Conservation (phyloP, 2,888 invertebrate genomes). For the Leptinotarsa juncta region DNA sequence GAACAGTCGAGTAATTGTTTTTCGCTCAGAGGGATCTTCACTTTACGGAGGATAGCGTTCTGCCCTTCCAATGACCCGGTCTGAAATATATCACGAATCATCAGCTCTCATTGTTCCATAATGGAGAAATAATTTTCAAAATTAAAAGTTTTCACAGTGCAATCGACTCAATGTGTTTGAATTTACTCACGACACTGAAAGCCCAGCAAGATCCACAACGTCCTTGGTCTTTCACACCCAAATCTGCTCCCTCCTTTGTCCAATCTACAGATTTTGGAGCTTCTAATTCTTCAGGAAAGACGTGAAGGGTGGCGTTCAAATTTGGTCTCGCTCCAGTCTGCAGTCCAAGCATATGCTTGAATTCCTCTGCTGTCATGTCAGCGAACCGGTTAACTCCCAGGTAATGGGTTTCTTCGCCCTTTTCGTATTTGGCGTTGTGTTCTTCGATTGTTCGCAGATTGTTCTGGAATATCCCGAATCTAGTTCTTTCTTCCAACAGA, state of each 20-base stretch:
- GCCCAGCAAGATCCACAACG: not conserved
- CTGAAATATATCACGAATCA: slow-evolving; percentile 55
- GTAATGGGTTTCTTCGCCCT: not conserved
- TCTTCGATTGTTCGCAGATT: too few relatives aligned
- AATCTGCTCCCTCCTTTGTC: not conserved
- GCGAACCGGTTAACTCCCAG: not conserved
- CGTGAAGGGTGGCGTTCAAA: too few relatives aligned
- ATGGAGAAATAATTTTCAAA: too few relatives aligned
- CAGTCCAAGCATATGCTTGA: not conserved
- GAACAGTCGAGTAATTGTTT: slow-evolving; percentile 71
- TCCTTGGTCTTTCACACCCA: slow-evolving; percentile 1
- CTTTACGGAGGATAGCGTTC: slow-evolving; percentile 65
- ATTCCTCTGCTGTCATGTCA: not conserved
- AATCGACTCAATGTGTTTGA: too few relatives aligned
- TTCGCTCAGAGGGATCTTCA: slow-evolving; percentile 67
- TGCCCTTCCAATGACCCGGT: slow-evolving; percentile 71
- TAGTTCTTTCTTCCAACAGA: too few relatives aligned
- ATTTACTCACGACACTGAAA: slow-evolving; percentile 7
- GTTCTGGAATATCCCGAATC: too few relatives aligned
- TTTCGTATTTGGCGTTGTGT: too few relatives aligned
- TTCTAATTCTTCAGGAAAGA: not conserved
- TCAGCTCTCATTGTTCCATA: too few relatives aligned
- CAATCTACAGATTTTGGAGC: slow-evolving; percentile 7
- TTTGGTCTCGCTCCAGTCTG: too few relatives aligned
- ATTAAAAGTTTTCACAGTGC: too few relatives aligned